These are phyloP conservation scores for Gobiocypris rarus DNA, from an alignment of 2,113 vertebrate species.

Conservation along the genomic window DNA sequence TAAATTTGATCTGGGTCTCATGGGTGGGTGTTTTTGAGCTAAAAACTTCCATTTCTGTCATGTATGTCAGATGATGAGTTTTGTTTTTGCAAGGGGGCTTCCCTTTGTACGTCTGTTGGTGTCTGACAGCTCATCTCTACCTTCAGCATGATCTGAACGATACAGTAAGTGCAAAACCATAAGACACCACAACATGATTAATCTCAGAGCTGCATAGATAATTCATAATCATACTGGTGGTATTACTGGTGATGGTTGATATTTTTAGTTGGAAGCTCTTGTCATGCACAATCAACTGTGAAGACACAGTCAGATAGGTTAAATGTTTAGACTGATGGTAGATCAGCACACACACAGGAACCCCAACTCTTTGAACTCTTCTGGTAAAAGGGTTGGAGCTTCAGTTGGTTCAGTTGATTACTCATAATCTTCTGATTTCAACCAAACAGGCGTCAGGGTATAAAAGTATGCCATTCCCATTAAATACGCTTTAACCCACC, in stretches of 20 bases:
- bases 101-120: not conserved
- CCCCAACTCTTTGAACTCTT: not conserved
- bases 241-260: not conserved
- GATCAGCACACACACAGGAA: slow-evolving; percentile 11
- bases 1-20: not conserved
- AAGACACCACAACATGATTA: not conserved
- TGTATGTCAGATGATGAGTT: slow-evolving; percentile 26
- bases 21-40: slow-evolving; percentile 3
- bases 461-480: not conserved
- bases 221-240: not conserved
- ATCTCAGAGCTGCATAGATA: not conserved
- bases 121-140: slow-evolving; percentile 18
- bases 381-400: slow-evolving; percentile 14
- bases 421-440: slow-evolving; percentile 24
- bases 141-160: not conserved
- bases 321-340: not conserved
- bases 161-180: not conserved
- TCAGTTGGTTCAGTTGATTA: not conserved
- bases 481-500: not conserved
- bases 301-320: not conserved
- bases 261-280: not conserved
- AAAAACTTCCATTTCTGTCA: slow-evolving; percentile 26
- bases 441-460: not conserved
- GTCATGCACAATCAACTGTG: slow-evolving; percentile 26
- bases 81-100: slow-evolving; percentile 10